A percentile compares a stretch with the other conserved stretches of the same genome.
These are phyloP conservation scores for Papilio demoleus DNA, from an alignment of 2,888 invertebrate species.

Conservation along the genomic window DNA sequence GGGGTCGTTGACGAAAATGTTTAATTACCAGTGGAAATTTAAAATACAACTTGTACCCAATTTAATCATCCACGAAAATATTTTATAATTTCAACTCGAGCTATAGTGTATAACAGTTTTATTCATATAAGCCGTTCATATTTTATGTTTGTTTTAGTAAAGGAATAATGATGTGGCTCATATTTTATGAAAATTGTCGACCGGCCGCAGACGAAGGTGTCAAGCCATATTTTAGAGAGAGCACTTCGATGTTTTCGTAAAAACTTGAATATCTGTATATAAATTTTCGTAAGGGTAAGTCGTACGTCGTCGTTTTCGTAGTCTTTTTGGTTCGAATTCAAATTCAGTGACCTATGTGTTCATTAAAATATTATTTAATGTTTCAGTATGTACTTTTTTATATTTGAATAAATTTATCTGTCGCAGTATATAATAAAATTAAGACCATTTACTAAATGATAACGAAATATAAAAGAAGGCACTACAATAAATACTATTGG, in stretches of 20 bases:
- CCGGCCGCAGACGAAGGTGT: not conserved
- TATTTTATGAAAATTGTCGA: slow-evolving; percentile 18
- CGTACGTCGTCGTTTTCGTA: too few species aligned
- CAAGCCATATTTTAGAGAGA: slow-evolving; percentile 19
- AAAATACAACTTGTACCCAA: too few species aligned
- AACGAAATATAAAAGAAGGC: not conserved
- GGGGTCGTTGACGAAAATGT: too few species aligned
- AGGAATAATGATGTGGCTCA: slow-evolving; percentile 8
- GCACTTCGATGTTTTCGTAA: not conserved
- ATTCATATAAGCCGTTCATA: too few species aligned
- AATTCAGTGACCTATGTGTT: slow-evolving; percentile 3
- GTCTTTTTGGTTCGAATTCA: not conserved
- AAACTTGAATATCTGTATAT: not conserved
- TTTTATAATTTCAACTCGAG: too few species aligned
- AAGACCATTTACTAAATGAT: too few species aligned
- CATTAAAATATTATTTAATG: not conserved
- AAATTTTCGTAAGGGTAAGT: too few species aligned
- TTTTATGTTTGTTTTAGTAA: slow-evolving; percentile 10
- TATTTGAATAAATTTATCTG: too few species aligned
- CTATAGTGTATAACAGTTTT: too few species aligned
- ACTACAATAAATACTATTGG: not conserved
- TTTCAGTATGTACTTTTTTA: not conserved
- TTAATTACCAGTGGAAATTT: too few species aligned
- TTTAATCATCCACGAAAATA: too few species aligned
- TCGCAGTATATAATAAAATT: too few species aligned